These are phyloP conservation scores for Gymnarchus niloticus DNA, from an alignment of 2,113 vertebrate species.

Conservation along the genomic window DNA sequence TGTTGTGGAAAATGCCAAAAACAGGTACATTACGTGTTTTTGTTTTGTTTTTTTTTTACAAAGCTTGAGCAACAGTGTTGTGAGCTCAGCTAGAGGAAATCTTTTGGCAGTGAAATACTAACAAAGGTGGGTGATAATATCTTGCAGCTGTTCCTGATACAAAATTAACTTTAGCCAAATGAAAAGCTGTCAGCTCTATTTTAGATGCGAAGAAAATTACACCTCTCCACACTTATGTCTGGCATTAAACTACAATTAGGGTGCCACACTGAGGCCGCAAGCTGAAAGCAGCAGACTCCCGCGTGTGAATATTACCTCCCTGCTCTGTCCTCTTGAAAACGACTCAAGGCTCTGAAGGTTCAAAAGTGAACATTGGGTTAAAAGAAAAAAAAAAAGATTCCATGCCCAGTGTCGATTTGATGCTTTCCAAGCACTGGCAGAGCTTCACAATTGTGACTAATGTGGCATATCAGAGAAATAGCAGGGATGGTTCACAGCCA, in stretches of 20 bases:
- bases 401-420: background rate
- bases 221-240: conserved; percentile 29
- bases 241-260: conserved; percentile 43
- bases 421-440: background rate
- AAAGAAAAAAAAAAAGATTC: background rate
- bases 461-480: background rate
- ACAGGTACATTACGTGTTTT: background rate
- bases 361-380: background rate
- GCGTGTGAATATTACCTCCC: conserved; percentile 18
- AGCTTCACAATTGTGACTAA: background rate
- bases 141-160: conserved; percentile 21
- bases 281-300: conserved; percentile 4
- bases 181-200: conserved; percentile 28
- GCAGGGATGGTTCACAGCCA: background rate
- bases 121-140: conserved; percentile 13
- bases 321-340: background rate
- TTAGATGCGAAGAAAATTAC: conserved; percentile 32
- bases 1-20: background rate
- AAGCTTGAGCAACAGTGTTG: background rate
- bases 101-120: background rate
- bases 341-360: background rate
- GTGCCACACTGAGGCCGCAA: conserved; percentile 20
- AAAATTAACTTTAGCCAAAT: conserved; percentile 31
- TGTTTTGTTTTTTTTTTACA: background rate
- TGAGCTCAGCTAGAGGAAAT: background rate